These are phyloP conservation scores for Tanaodytes sp. DNA, from an alignment of 2,888 invertebrate genomes.

Conservation along the genomic window DNA sequence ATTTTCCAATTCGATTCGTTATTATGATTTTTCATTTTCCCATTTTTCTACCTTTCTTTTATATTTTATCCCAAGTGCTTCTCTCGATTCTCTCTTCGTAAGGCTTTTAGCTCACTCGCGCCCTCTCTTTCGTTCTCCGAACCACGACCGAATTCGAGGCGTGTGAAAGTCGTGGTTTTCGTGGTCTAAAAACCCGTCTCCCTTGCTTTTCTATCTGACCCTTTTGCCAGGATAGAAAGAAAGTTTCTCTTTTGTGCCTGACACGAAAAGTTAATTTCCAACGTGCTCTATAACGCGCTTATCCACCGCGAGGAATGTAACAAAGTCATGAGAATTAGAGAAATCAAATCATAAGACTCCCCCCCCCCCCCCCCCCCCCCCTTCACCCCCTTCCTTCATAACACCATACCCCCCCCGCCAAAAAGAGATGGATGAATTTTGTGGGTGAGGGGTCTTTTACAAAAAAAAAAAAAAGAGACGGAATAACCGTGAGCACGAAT, in stretches of 20 bases:
- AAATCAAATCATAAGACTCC: conserved; percentile 52
- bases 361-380: conserved; percentile 26
- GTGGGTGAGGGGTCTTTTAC: too few relatives aligned
- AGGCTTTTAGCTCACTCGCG: conserved; percentile 42
- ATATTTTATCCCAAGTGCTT: conserved; percentile 48
- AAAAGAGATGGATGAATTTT: too few relatives aligned
- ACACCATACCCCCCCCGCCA: neutral
- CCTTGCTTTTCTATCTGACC: conserved; percentile 52
- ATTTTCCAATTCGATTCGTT: conserved; percentile 33
- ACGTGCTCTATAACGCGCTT: conserved; percentile 50
- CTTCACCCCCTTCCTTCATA: conserved; percentile 9
- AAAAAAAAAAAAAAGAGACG: too few relatives aligned
- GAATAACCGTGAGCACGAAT: too few relatives aligned
- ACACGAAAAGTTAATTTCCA: conserved; percentile 56
- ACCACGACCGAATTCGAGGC: conserved; percentile 48
- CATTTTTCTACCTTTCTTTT: too few relatives aligned
- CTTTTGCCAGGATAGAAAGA: conserved; percentile 51
- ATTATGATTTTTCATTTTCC: too few relatives aligned
- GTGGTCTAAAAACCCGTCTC: conserved; percentile 48
- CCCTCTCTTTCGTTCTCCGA: conserved; percentile 31
- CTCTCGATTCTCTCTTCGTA: conserved; percentile 43
- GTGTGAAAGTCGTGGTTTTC: conserved; percentile 53
- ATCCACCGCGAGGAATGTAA: conserved; percentile 40
- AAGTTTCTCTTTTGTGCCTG: conserved; percentile 54
- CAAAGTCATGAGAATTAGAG: conserved; percentile 49